Conservation (phyloP, 2,113 vertebrate genomes). For the Nyctereutes procyonoides region DNA sequence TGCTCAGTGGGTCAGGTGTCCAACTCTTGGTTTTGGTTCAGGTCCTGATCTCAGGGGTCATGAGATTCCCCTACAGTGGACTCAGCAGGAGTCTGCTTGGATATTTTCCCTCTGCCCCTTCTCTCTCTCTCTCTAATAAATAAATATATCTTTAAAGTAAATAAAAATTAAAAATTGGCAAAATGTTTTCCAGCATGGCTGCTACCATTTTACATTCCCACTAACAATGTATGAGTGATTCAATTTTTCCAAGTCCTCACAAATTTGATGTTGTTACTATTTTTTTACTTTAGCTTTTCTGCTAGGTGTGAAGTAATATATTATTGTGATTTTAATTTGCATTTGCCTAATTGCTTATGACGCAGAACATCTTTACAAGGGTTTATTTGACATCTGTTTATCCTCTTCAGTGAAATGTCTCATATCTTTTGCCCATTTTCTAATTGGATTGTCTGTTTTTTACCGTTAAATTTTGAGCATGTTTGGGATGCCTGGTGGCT, state of each 20-base stretch:
- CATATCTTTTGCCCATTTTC: not conserved
- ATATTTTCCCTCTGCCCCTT: not conserved
- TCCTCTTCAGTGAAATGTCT: not conserved
- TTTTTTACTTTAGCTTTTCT: slow-evolving; percentile 14
- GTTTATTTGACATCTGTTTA: not conserved
- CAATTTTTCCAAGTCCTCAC: not conserved
- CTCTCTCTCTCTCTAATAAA: not conserved
- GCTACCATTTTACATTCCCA: not conserved
- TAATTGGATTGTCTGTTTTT: not conserved
- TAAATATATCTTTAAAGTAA: not conserved
- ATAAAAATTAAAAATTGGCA: not conserved
- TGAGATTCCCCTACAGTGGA: not conserved
- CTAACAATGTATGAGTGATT: not conserved
- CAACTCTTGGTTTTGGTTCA: not conserved
- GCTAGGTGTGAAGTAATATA: not conserved
- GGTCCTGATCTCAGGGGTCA: not conserved
- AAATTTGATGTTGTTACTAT: not conserved
- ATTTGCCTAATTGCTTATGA: not conserved
- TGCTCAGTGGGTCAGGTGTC: not conserved
- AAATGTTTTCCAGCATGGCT: not conserved
- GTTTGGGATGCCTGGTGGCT: not conserved
- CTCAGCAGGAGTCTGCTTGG: not conserved
- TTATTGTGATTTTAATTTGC: not conserved
- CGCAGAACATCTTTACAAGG: not conserved
- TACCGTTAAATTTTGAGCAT: not conserved